Evolutionary conservation across 2,113 vertebrate species (phyloP).

Genomic region (Nothocercus nigrocapillus): DNA sequence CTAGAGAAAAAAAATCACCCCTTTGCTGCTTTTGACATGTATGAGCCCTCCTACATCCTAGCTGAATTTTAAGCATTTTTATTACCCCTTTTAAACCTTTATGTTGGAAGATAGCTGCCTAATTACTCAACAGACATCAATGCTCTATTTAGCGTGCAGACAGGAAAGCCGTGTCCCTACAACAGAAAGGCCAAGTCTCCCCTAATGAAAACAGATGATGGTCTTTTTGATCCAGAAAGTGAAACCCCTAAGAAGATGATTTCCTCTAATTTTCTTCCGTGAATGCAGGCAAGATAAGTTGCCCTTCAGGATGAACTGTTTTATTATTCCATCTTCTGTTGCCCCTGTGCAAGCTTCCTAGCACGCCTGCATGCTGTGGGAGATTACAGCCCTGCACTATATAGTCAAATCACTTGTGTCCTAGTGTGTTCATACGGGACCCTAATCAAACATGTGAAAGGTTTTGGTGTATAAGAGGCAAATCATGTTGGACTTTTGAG

Average conservation of each 20-base stretch:
- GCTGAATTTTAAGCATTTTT: neutral
- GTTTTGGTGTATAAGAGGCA: neutral
- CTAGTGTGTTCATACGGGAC: neutral
- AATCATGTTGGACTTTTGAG: neutral
- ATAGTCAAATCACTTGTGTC: neutral
- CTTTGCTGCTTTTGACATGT: neutral
- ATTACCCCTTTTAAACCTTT: slow-evolving; percentile 8
- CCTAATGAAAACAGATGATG: neutral
- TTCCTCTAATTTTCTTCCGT: neutral
- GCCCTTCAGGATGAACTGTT: neutral
- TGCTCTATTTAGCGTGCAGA: neutral
- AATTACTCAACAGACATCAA: neutral
- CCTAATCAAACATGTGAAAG: neutral
- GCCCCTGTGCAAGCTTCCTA: neutral
- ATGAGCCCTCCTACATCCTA: neutral
- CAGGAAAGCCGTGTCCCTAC: neutral
- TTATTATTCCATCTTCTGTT: neutral
- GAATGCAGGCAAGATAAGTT: slow-evolving; percentile 26
- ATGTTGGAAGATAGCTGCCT: neutral
- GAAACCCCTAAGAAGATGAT: slow-evolving; percentile 28
- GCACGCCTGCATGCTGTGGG: neutral
- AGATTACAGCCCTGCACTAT: neutral
- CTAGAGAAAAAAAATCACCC: neutral
- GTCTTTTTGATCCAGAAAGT: slow-evolving; percentile 12
- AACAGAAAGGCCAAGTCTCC: neutral